A percentile compares a stretch with the other conserved stretches of the same genome.
phyloP scores from a whole-genome alignment of 2,888 invertebrate genomes.

The Cantharis flavilabris region DNA sequence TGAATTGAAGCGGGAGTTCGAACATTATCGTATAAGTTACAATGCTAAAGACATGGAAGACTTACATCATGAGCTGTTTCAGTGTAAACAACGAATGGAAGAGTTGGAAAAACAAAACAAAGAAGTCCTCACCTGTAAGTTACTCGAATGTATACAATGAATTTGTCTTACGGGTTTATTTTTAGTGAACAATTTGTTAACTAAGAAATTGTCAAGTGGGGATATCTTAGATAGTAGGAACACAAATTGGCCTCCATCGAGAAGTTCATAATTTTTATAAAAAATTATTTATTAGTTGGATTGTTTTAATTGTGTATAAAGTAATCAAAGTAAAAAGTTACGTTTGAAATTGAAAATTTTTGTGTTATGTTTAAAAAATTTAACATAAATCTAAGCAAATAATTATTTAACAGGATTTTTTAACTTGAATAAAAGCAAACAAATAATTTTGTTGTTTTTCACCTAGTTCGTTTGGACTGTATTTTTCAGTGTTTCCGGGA shows the following conservation, averaged over 20 bases:
- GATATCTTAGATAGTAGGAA: constrained; percentile 25
- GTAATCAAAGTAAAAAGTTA: background rate
- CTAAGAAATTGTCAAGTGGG: constrained; percentile 41
- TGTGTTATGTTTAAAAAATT: background rate
- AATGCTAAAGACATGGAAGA: constrained; percentile 43
- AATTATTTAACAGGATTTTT: background rate
- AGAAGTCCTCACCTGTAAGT: constrained; percentile 49
- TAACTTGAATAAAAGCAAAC: background rate
- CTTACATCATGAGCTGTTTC: constrained; percentile 41
- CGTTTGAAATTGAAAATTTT: background rate
- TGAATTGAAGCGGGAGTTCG: constrained; percentile 44
- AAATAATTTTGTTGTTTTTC: background rate
- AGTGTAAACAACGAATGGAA: constrained; percentile 39
- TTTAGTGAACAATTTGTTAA: constrained; percentile 46
- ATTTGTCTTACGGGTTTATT: constrained; percentile 13
- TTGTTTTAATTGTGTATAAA: background rate
- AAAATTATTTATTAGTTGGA: background rate
- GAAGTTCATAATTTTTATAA: background rate
- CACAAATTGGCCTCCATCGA: constrained; percentile 8
- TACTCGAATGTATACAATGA: background rate
- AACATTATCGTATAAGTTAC: constrained; percentile 42
- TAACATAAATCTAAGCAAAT: background rate
- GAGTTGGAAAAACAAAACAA: constrained; percentile 48
- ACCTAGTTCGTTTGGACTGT: background rate
- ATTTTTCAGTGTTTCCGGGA: too few species aligned